Conservation (phyloP, 2,113 vertebrate species). For the Abramis brama region DNA sequence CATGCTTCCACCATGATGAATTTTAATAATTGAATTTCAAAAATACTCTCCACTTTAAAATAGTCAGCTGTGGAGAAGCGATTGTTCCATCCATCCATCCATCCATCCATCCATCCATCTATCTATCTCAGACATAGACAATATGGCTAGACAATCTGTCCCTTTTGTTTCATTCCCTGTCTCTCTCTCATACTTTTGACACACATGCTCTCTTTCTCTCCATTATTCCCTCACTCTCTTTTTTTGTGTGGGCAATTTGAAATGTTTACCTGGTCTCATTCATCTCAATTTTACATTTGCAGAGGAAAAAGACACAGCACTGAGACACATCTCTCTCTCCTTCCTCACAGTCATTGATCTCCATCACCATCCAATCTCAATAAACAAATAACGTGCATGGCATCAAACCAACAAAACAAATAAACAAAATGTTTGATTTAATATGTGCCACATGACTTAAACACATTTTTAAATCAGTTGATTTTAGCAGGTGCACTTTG, state of each 20-base stretch:
- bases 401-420: conserved; percentile 4
- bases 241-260: not conserved
- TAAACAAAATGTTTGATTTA: not conserved
- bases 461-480: not conserved
- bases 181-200: not conserved
- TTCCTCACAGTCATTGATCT: not conserved
- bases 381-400: not conserved
- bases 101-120: rapidly evolving
- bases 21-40: not conserved
- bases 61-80: not conserved
- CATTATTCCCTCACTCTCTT: conserved; percentile 14
- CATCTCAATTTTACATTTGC: conserved; percentile 23
- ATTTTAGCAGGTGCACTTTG: not conserved
- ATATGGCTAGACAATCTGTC: not conserved
- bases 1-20: not conserved
- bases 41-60: not conserved
- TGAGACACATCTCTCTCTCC: conserved; percentile 7
- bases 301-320: conserved; percentile 9
- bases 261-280: conserved; percentile 23
- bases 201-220: not conserved
- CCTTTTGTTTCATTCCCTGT: not conserved
- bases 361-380: not conserved
- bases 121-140: not conserved
- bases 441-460: not conserved
- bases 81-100: not conserved